Conservation (phyloP, 2,888 invertebrate genomes). For the Carcina quercana region DNA sequence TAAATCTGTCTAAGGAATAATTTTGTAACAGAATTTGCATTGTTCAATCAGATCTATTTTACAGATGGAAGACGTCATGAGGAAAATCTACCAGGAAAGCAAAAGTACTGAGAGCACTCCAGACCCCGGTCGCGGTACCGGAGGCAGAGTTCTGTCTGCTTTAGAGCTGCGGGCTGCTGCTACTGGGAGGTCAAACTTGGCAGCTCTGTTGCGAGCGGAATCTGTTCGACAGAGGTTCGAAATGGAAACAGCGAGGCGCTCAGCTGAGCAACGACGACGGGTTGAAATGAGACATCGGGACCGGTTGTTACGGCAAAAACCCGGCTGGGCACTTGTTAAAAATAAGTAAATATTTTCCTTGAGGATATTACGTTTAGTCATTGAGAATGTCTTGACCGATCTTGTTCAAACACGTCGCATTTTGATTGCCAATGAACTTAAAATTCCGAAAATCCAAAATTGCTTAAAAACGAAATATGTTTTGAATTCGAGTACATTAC, state of each 20-base stretch:
- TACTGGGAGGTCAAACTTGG: constrained; percentile 75
- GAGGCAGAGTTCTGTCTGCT: constrained; percentile 59
- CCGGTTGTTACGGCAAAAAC: constrained; percentile 75
- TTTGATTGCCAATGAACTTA: too few relatives aligned
- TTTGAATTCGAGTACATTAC: too few relatives aligned
- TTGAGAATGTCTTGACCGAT: too few relatives aligned
- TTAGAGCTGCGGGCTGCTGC: constrained; percentile 53
- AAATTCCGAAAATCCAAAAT: too few relatives aligned
- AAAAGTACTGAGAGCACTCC: constrained; percentile 40
- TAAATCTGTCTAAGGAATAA: too few relatives aligned
- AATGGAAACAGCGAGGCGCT: constrained; percentile 72
- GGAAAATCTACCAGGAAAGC: constrained; percentile 51
- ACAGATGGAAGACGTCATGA: constrained; percentile 55
- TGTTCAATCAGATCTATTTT: constrained; percentile 17
- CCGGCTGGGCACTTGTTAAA: constrained; percentile 81
- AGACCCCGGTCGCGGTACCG: constrained; percentile 29
- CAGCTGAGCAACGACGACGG: constrained; percentile 75
- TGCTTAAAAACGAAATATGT: too few relatives aligned
- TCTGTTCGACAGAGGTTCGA: constrained; percentile 77
- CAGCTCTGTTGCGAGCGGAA: constrained; percentile 78
- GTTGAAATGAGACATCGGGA: constrained; percentile 75
- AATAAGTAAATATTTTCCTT: too few relatives aligned
- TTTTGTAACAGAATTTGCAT: too few relatives aligned
- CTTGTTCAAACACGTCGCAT: too few relatives aligned
- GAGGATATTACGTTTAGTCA: too few relatives aligned